phyloP scores from a whole-genome alignment of 1,140 invertebrate genomes.

The Megathymus violae region DNA sequence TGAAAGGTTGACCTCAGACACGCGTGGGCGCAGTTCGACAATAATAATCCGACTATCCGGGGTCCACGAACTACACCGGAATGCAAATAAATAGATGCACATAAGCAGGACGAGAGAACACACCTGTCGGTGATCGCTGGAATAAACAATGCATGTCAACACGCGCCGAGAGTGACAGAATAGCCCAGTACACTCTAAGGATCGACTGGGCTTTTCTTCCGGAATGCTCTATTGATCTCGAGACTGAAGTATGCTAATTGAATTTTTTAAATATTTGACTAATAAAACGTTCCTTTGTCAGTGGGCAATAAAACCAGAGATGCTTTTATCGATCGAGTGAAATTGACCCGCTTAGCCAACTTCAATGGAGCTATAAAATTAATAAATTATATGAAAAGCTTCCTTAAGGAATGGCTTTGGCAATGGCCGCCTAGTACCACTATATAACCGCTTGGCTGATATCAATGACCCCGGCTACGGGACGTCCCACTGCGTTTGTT shows the following conservation, averaged over 20 bases:
- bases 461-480: slow-evolving; percentile 42
- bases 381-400: slow-evolving; percentile 20
- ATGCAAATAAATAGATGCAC: slow-evolving; percentile 77
- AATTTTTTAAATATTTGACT: slow-evolving; percentile 19
- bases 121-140: slow-evolving; percentile 71
- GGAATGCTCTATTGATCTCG: slow-evolving; percentile 45
- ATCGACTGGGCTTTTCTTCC: slow-evolving; percentile 48
- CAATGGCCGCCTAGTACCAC: slow-evolving; percentile 6
- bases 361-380: slow-evolving; percentile 19
- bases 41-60: slow-evolving; percentile 60
- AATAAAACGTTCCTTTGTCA: slow-evolving; percentile 2
- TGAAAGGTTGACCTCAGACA: slow-evolving; percentile 65
- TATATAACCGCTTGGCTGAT: slow-evolving; percentile 36
- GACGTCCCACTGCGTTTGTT: slow-evolving; percentile 34
- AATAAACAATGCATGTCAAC: slow-evolving; percentile 73
- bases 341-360: slow-evolving; percentile 16
- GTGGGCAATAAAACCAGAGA: slow-evolving; percentile 14
- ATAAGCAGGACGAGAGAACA: slow-evolving; percentile 71
- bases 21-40: slow-evolving; percentile 65
- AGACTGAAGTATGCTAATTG: slow-evolving; percentile 12
- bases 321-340: slow-evolving; percentile 7
- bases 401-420: slow-evolving; percentile 14
- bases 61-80: slow-evolving; percentile 72
- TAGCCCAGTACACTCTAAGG: slow-evolving; percentile 43
- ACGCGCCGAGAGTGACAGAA: slow-evolving; percentile 52